A percentile compares a stretch with the other conserved stretches of the same genome.
Evolutionary conservation across 1,140 invertebrate genomes (phyloP).

Genomic region (Propsilocerus akamusi): DNA sequence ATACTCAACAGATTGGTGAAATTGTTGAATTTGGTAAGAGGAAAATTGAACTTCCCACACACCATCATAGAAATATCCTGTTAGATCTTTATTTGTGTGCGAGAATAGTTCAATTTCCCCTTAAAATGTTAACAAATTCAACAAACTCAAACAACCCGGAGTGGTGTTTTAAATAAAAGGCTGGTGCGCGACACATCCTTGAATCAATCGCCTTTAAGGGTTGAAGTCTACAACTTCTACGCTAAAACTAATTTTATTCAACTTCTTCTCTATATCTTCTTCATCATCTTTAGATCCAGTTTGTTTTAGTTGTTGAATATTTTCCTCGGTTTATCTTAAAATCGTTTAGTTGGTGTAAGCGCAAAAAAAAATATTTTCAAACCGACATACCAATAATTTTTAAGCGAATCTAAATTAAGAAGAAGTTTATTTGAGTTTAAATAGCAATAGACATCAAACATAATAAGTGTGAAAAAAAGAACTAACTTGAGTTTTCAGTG

Average conservation of each 20-base stretch:
- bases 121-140: no score
- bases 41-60: no score
- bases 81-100: no score
- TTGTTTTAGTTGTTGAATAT: neutral
- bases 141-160: no score
- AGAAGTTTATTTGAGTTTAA: neutral
- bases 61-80: no score
- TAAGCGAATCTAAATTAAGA: no score
- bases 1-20: no score
- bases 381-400: neutral
- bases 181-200: neutral
- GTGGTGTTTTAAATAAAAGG: neutral
- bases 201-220: constrained; percentile 2
- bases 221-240: neutral
- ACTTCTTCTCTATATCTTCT: constrained; percentile 4
- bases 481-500: neutral
- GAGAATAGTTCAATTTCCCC: no score
- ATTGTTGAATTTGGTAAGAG: no score
- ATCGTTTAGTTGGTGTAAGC: neutral
- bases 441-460: neutral
- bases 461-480: neutral
- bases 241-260: constrained; percentile 1
- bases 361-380: neutral
- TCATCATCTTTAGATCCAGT: constrained; percentile 1
- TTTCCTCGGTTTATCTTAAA: neutral